Evolutionary conservation across 2,888 invertebrate species (phyloP), one percentile per base, ranked within the genome.

Genomic region (Phaonia tiefii): DNA sequence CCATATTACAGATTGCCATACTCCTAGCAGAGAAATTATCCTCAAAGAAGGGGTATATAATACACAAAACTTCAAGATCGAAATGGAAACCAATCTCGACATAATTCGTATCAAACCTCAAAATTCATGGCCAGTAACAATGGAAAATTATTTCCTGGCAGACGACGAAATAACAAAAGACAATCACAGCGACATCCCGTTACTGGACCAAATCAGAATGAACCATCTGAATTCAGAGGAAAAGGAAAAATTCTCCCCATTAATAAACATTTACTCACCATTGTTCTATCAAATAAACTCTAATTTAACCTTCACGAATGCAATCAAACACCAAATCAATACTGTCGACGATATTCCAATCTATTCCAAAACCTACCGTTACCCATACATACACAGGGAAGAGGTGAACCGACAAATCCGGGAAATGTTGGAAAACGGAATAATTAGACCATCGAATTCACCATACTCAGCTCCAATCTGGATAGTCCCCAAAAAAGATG

Each of bases 311-410:
- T 80, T 76, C 20, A 73, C 73, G 8, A 80, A 70, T 71, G 75
- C 77, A 20, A 79, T 74, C 39, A 78, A 81, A 44, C 79, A 79
- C 11, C 1, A 44, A 22, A 79, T 79, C 11, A 73, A 20, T 22
- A 79, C 83, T 0, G 44, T 22, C 2, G 75, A 81, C n/a, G 69
- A 77, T 2, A 63, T 79, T 8, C 75, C 76, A 0, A 69, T 75
- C 2, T 63, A 63, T 37, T 49, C 77, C 0, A 71, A 37, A 13
- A 63, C 63, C 1, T 82, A 80, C 42, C 70, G 79, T 44, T 83
- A 79, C 26, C 79, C 83, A 0, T 71, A 81, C 15, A 13, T 79
- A 13, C 79, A 80, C 51, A 75, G 54, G 13, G 25, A 63, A n/a
- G 69, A 71, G n/a, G 63, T 76, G 1, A 44, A 37, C 1, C 26